Evolutionary conservation across 2,888 invertebrate species (phyloP).

Genomic region (Ormyrus nitidulus): DNA sequence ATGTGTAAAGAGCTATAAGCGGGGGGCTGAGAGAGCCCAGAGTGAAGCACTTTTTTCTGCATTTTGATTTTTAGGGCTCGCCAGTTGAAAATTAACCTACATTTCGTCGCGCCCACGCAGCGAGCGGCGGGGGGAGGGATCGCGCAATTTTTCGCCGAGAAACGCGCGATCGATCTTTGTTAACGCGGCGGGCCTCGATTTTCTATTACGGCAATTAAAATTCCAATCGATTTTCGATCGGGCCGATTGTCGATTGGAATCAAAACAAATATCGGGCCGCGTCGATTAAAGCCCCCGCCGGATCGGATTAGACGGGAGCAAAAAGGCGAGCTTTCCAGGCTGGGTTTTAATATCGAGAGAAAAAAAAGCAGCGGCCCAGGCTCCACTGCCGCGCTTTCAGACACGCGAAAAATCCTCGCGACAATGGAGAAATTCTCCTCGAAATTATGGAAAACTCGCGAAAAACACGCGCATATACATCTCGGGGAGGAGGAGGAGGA

Average conservation of each 20-base stretch:
- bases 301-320: too few relatives aligned
- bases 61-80: conserved; percentile 49
- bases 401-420: neutral
- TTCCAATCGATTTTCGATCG: conserved; percentile 9
- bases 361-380: too few relatives aligned
- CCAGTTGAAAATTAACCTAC: conserved; percentile 49
- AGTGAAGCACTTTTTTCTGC: conserved; percentile 44
- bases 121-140: neutral
- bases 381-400: too few relatives aligned
- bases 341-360: too few relatives aligned
- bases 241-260: neutral
- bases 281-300: too few relatives aligned
- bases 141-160: neutral
- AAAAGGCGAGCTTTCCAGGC: too few relatives aligned
- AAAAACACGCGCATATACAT: conserved; percentile 21
- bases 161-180: neutral
- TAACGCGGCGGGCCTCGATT: neutral
- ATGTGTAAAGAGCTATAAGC: neutral
- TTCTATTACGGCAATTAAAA: conserved; percentile 9
- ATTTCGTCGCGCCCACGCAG: conserved; percentile 9
- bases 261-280: too few relatives aligned
- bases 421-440: neutral
- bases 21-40: conserved; percentile 2
- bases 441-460: conserved; percentile 17
- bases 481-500: neutral